Percentiles rank a stretch among this genome's conserved stretches.
phyloP scores from a whole-genome alignment of 2,888 invertebrate genomes.

The Polydesmus complanatus region DNA sequence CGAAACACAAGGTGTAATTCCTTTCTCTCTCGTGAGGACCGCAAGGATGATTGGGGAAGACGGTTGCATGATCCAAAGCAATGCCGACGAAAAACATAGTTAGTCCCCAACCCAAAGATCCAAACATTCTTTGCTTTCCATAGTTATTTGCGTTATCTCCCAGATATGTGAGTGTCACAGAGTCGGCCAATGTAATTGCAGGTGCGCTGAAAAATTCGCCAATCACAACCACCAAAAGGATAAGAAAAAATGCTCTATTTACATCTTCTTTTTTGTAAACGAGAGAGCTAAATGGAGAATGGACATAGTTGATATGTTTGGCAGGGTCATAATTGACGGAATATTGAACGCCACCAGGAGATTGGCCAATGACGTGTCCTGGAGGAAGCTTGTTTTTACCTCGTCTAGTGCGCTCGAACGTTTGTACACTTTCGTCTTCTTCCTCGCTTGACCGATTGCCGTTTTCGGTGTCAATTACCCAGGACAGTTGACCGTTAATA shows the following conservation, averaged over 20 bases:
- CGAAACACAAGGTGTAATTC: conserved; percentile 97
- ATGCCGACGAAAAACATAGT: conserved; percentile 98
- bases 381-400: conserved; percentile 22
- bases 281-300: conserved; percentile 82
- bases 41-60: conserved; percentile 55
- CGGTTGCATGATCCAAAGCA: conserved; percentile 88
- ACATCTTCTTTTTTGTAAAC: conserved; percentile 80
- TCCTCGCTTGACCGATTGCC: background rate
- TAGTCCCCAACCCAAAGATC: conserved; percentile 93
- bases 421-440: conserved; percentile 9
- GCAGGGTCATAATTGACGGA: conserved; percentile 59
- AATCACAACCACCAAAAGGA: conserved; percentile 79
- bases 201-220: conserved; percentile 98
- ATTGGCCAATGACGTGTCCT: conserved; percentile 38
- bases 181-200: conserved; percentile 82
- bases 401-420: conserved; percentile 11
- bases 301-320: conserved; percentile 57
- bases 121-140: conserved; percentile 96
- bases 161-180: conserved; percentile 73
- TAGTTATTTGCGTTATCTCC: conserved; percentile 64
- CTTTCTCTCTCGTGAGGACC: conserved; percentile 74
- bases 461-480: background rate
- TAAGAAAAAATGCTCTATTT: conserved; percentile 86
- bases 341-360: conserved; percentile 60
- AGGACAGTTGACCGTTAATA: background rate